Evolutionary conservation across 2,797 vertebrate species (phyloP).

Genomic region (Florisuga fusca): DNA sequence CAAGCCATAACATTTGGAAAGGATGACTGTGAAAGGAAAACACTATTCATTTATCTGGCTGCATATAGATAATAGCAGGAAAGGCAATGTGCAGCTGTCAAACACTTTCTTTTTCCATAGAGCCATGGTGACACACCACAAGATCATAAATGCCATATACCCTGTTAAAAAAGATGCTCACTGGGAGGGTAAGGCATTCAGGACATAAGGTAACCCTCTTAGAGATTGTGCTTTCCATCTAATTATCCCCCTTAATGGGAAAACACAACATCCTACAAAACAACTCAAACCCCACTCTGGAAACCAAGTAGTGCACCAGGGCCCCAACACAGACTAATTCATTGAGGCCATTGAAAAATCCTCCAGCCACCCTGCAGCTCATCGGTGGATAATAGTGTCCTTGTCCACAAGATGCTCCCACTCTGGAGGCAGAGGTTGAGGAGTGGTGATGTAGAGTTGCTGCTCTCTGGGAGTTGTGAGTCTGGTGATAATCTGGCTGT

Average conservation of each 20-base stretch:
- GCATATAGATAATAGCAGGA: neutral
- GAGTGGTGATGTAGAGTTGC: fast-evolving
- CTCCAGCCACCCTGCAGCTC: neutral
- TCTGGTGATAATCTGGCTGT: neutral
- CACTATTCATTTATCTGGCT: neutral
- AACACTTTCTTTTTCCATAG: neutral
- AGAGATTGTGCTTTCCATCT: neutral
- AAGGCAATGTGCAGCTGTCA: neutral
- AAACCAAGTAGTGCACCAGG: neutral
- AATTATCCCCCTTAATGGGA: neutral
- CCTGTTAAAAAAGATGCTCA: neutral
- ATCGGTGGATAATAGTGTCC: neutral
- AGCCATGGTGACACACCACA: neutral
- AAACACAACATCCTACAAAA: neutral
- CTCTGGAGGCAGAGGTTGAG: neutral
- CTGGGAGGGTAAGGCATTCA: neutral
- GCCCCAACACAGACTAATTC: neutral
- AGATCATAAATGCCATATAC: neutral
- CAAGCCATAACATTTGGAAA: neutral
- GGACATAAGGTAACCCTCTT: neutral
- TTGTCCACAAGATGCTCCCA: neutral
- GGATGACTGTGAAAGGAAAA: neutral
- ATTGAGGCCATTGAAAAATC: neutral
- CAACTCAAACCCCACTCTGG: neutral
- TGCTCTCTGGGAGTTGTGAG: neutral